Base-by-base conservation (phyloP, 2,797 vertebrate species). In the Clarias pachynema region DNA sequence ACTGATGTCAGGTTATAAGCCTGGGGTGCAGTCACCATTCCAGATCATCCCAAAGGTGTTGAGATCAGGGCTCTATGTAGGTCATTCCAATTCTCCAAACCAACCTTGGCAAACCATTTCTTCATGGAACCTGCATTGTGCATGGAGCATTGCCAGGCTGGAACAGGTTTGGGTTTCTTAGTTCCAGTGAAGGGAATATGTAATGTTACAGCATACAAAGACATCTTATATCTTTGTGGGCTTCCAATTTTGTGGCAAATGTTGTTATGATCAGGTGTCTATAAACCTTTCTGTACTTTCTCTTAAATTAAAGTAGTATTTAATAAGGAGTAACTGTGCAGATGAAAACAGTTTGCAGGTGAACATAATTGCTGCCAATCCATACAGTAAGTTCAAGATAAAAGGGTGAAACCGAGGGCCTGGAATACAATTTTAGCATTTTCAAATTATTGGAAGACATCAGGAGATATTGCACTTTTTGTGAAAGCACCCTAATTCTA, bases 41-140 rank as follows among this genome's bases (percentile, higher is more conserved):
- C n/a, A 74, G n/a, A 53, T 74, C 15, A 74, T 56, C 15, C n/a
- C 72, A 74, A 74, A 29, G 72, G 72, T 53, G 44, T 29, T 56
- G 44, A 56, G 15, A 49, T 56, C 20, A 74, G n/a, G 24, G 22
- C 4, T 73, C 40, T 74, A 31, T 49, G 37, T 4, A 72, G 37
- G 9, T 12, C 22, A 40, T 40, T 24, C 5, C 4, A 31, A 49
- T 56, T 53, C n/a, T 56, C 44, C 15, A 26, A 6, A 4, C 72
- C 72, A 56, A 29, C 6, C 44, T 53, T 56, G n/a, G 44, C 72
- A 70, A 44, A n/a, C 37, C 34, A 20, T 9, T 6, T 16, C 44
- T 74, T 73, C n/a, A 74, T 18, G 6, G 6, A 74, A 15, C 9
- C 15, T 2, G 22, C 22, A n/a, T 72, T n/a, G 37, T 40, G 34